A percentile compares a stretch with the other conserved stretches of the same genome.
phyloP scores from a whole-genome alignment of 2,888 invertebrate genomes.

The Pherbina coryleti region DNA sequence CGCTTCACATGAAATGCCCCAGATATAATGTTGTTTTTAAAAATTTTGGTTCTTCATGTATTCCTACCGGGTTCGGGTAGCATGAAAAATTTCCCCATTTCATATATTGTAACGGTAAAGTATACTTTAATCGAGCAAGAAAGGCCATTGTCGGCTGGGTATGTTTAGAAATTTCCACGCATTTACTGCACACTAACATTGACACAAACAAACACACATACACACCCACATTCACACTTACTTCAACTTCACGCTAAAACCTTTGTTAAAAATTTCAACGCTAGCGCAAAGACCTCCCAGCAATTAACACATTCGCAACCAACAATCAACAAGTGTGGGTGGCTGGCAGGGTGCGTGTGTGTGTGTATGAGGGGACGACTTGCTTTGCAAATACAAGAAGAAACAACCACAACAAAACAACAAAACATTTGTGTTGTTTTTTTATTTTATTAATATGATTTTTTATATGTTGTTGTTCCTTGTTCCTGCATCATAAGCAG shows the following conservation, averaged over 20 bases:
- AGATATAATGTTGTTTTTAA: too few relatives aligned
- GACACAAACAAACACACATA: not conserved
- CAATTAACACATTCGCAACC: conserved; percentile 21
- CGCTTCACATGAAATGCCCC: too few relatives aligned
- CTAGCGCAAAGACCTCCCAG: not conserved
- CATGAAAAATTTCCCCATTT: too few relatives aligned
- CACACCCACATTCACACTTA: not conserved
- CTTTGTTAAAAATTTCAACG: conserved; percentile 1
- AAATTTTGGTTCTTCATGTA: too few relatives aligned
- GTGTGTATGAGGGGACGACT: conserved; percentile 7
- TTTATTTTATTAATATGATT: too few relatives aligned
- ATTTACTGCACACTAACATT: not conserved
- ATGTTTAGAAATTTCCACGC: not conserved
- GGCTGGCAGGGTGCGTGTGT: conserved; percentile 22
- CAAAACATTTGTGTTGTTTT: too few relatives aligned
- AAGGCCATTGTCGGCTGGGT: too few relatives aligned
- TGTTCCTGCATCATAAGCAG: too few relatives aligned
- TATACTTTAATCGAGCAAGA: too few relatives aligned
- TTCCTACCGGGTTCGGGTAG: too few relatives aligned
- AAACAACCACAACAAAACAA: not conserved
- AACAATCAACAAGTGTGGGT: conserved; percentile 18
- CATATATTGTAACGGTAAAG: too few relatives aligned
- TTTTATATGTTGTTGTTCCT: too few relatives aligned
- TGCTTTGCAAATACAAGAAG: not conserved
- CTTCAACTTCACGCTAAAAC: not conserved